These are phyloP conservation scores for Meganola albula DNA, from an alignment of 2,888 invertebrate species.

Conservation along the genomic window DNA sequence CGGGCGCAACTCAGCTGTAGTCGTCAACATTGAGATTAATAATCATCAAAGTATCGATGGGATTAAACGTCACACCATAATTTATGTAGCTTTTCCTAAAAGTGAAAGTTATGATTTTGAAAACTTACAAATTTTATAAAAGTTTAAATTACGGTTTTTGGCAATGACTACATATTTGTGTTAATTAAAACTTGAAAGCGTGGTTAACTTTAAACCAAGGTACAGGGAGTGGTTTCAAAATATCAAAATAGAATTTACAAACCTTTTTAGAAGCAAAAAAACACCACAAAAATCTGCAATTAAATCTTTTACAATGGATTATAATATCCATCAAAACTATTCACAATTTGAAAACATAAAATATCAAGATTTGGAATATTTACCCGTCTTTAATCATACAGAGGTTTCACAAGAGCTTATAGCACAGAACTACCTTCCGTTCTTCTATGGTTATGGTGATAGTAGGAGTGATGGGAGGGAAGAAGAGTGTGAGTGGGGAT, in stretches of 20 bases:
- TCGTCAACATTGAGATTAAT: no score
- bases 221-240: no score
- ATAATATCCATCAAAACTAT: background rate
- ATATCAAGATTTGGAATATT: conserved; percentile 19
- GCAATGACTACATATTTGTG: no score
- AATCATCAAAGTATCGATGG: no score
- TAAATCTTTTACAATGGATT: background rate
- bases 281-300: background rate
- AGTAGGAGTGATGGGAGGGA: conserved; percentile 23
- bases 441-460: conserved; percentile 48
- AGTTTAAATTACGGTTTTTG: no score
- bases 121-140: no score
- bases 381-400: conserved; percentile 12
- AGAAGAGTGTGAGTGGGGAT: conserved; percentile 36
- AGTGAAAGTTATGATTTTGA: no score
- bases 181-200: no score
- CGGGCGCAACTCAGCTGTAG: conserved; percentile 24
- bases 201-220: no score
- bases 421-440: conserved; percentile 42
- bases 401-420: conserved; percentile 30
- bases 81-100: no score
- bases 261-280: background rate
- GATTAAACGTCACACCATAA: no score
- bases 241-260: no score
- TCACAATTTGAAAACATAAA: conserved; percentile 24